Evolutionary conservation across 1,140 invertebrate species (phyloP).

Genomic region (Euwallacea fornicatus): DNA sequence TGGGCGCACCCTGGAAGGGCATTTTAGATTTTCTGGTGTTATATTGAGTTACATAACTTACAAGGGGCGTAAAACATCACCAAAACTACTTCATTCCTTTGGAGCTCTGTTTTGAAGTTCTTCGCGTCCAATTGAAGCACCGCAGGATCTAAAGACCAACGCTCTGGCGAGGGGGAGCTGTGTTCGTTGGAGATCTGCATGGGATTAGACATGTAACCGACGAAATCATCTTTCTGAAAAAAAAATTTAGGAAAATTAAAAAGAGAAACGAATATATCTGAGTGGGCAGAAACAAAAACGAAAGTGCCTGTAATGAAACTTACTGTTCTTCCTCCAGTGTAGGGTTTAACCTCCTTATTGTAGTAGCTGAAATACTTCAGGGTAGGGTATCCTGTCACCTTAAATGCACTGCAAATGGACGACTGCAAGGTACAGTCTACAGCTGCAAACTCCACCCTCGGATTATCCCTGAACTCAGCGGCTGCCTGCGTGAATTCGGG

Average conservation of each 20-base stretch:
- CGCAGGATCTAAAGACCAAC: slow-evolving; percentile 45
- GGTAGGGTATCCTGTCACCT: slow-evolving; percentile 84
- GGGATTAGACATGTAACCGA: slow-evolving; percentile 68
- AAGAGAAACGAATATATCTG: not conserved
- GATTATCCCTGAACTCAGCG: slow-evolving; percentile 69
- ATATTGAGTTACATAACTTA: slow-evolving; percentile 55
- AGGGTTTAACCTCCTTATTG: slow-evolving; percentile 67
- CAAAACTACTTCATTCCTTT: slow-evolving; percentile 66
- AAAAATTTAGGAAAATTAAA: slow-evolving; percentile 1
- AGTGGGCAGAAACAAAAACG: not conserved
- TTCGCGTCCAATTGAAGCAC: slow-evolving; percentile 58
- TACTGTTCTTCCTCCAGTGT: slow-evolving; percentile 75
- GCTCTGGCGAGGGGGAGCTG: slow-evolving; percentile 38
- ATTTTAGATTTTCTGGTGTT: not conserved
- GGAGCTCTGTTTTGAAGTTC: slow-evolving; percentile 60
- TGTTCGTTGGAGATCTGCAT: slow-evolving; percentile 53
- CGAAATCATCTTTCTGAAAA: slow-evolving; percentile 64
- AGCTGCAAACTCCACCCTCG: slow-evolving; percentile 76
- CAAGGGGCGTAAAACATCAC: slow-evolving; percentile 83
- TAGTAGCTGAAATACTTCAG: slow-evolving; percentile 86
- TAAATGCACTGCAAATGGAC: slow-evolving; percentile 67
- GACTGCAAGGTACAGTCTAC: slow-evolving; percentile 78
- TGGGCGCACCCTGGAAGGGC: slow-evolving; percentile 70
- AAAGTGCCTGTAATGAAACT: not conserved
- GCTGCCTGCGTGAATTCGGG: slow-evolving; percentile 81